A percentile compares a stretch with the other conserved stretches of the same genome.
These are phyloP conservation scores for Subacronicta megacephala DNA, from an alignment of 2,888 invertebrate genomes.

Conservation along the genomic window DNA sequence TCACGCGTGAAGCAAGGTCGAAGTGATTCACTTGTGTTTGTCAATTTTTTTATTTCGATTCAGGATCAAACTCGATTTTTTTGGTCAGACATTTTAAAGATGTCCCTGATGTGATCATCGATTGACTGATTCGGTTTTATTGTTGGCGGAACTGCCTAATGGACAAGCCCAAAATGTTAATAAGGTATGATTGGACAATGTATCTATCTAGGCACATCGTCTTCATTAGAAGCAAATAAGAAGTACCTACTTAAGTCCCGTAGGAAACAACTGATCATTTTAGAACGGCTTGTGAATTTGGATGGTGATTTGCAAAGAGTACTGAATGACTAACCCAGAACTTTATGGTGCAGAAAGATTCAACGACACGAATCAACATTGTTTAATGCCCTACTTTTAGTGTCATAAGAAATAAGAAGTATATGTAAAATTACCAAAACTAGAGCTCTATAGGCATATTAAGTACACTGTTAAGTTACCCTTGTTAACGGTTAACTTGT, in stretches of 20 bases:
- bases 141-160: neutral
- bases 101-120: neutral
- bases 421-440: too few relatives aligned
- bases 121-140: neutral
- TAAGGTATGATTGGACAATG: too few relatives aligned
- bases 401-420: too few relatives aligned
- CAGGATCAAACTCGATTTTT: neutral
- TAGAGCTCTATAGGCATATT: too few relatives aligned
- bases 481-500: too few relatives aligned
- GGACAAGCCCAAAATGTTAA: too few relatives aligned
- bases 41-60: conserved; percentile 14
- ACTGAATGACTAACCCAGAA: neutral
- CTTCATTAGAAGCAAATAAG: too few relatives aligned
- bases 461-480: neutral
- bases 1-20: conserved; percentile 48
- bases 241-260: neutral
- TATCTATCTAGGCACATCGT: too few relatives aligned
- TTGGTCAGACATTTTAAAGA: neutral
- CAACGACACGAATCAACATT: conserved; percentile 8
- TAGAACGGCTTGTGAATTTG: neutral
- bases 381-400: conserved; percentile 1
- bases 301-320: neutral
- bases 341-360: conserved; percentile 32
- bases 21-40: conserved; percentile 21
- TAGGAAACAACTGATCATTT: conserved; percentile 13